These are phyloP conservation scores for Pelodytes ibericus DNA, from an alignment of 2,797 vertebrate species.

Conservation along the genomic window DNA sequence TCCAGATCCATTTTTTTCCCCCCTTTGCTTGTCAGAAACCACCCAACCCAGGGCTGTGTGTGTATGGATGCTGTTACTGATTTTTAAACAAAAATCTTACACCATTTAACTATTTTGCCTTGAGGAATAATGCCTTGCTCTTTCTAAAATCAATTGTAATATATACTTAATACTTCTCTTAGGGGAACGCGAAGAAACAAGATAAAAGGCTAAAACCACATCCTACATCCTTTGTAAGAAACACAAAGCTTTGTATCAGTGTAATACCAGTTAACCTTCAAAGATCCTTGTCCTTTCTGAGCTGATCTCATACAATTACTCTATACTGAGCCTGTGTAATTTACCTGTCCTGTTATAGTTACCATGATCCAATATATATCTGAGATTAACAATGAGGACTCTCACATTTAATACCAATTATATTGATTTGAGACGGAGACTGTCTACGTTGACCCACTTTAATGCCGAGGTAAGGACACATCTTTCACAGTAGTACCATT, in stretches of 20 bases:
- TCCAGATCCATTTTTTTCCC: background rate
- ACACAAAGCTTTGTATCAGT: constrained; percentile 55
- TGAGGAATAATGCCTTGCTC: constrained; percentile 42
- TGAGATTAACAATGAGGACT: background rate
- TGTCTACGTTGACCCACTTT: background rate
- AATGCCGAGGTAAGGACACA: background rate
- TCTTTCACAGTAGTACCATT: background rate
- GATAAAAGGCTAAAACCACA: constrained; percentile 58
- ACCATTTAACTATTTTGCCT: background rate
- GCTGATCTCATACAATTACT: constrained; percentile 11
- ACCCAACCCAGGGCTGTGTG: background rate
- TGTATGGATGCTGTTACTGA: background rate
- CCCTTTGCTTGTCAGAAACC: background rate
- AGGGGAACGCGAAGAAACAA: constrained; percentile 54
- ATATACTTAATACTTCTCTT: constrained; percentile 44
- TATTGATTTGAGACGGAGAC: constrained; percentile 8
- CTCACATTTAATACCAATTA: background rate
- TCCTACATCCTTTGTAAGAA: constrained; percentile 59
- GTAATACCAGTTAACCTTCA: constrained; percentile 60
- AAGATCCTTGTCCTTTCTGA: constrained; percentile 58
- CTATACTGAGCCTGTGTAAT: constrained; percentile 4
- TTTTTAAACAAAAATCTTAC: background rate
- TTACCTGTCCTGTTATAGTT: background rate
- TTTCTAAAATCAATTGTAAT: constrained; percentile 54
- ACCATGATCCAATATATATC: background rate